Evolutionary conservation across 2,113 vertebrate genomes (phyloP).

Genomic region (Scopus umbretta): DNA sequence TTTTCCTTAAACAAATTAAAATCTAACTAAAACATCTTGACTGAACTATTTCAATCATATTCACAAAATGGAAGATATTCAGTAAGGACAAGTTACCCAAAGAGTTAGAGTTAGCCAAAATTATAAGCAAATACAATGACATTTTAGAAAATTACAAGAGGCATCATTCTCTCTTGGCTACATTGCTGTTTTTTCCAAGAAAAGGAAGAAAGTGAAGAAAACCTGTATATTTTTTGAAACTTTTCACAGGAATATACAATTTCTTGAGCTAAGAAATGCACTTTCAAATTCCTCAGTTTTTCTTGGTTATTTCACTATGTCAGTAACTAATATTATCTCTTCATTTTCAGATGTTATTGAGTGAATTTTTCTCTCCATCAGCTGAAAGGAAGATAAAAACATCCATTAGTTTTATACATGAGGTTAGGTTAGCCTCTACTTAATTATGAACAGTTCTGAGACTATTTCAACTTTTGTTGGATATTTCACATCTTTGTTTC

Average conservation of each 20-base stretch:
- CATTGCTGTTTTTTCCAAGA: not conserved
- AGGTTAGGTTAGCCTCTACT: not conserved
- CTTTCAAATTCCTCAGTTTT: not conserved
- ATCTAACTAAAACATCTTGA: not conserved
- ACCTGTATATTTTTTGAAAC: not conserved
- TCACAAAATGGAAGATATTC: not conserved
- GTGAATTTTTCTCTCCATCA: not conserved
- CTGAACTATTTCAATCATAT: not conserved
- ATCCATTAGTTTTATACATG: not conserved
- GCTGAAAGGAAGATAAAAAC: conserved; percentile 4
- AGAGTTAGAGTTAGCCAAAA: not conserved
- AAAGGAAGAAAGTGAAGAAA: not conserved
- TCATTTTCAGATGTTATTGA: not conserved
- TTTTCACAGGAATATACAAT: not conserved
- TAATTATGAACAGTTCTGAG: not conserved
- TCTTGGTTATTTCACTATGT: not conserved
- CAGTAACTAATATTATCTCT: not conserved
- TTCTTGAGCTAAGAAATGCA: not conserved
- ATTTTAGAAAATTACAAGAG: not conserved
- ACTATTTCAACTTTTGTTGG: not conserved
- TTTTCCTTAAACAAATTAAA: not conserved
- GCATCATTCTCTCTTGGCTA: not conserved
- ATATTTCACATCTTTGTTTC: not conserved
- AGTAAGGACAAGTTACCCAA: not conserved
- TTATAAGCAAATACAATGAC: not conserved